Percentiles rank a stretch among this genome's conserved stretches.
Evolutionary conservation across 2,888 invertebrate genomes (phyloP).

Genomic region (Orchesella flavescens): DNA sequence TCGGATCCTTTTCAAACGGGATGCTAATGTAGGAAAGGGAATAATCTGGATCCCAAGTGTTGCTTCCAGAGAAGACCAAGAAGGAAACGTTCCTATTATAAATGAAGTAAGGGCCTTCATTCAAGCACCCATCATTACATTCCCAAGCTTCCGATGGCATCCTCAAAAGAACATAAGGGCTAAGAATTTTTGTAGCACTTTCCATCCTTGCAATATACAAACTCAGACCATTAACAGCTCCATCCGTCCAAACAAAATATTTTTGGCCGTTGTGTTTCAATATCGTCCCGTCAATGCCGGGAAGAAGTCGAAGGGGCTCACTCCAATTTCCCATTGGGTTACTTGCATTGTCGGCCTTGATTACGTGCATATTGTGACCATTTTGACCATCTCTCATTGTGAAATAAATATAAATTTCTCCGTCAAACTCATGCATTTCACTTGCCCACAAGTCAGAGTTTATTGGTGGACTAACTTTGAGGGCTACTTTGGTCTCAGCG

Average conservation of each 20-base stretch:
- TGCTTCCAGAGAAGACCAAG: slow-evolving; percentile 60
- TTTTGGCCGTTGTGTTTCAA: slow-evolving; percentile 37
- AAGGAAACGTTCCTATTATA: slow-evolving; percentile 58
- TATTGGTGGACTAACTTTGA: slow-evolving; percentile 40
- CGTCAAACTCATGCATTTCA: slow-evolving; percentile 66
- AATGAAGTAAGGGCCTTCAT: slow-evolving; percentile 62
- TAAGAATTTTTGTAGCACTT: slow-evolving; percentile 14
- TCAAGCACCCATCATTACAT: slow-evolving; percentile 51
- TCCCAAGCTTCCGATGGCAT: slow-evolving; percentile 48
- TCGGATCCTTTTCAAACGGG: slow-evolving; percentile 40
- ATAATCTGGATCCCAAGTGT: slow-evolving; percentile 60
- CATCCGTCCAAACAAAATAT: slow-evolving; percentile 43
- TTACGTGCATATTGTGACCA: slow-evolving; percentile 63
- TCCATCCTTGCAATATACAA: slow-evolving; percentile 57
- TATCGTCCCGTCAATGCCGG: slow-evolving; percentile 59
- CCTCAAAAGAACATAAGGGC: slow-evolving; percentile 28
- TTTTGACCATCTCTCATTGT: slow-evolving; percentile 23
- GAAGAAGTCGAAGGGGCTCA: neutral
- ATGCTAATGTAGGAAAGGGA: slow-evolving; percentile 62
- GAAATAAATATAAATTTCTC: slow-evolving; percentile 65
- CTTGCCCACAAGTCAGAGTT: slow-evolving; percentile 61
- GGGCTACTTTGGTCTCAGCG: slow-evolving; percentile 43
- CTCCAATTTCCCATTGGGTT: slow-evolving; percentile 64
- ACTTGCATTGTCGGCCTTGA: slow-evolving; percentile 52
- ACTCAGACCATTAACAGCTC: neutral